Evolutionary conservation across 2,797 vertebrate species (phyloP).

Genomic region (Neopelma chrysocephalum): DNA sequence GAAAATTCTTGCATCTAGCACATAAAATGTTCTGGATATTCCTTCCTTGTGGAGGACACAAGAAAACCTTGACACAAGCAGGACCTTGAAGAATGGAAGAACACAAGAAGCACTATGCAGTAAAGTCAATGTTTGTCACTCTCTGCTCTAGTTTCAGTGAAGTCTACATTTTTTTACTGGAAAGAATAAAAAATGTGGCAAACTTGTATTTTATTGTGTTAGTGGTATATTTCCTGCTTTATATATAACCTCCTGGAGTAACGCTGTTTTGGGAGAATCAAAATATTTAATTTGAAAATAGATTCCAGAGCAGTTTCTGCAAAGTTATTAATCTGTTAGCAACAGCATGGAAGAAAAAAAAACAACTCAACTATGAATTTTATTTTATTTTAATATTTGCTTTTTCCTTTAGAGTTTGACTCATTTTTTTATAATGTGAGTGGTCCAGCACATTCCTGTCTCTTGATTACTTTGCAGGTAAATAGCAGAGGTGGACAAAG

Average conservation of each 20-base stretch:
- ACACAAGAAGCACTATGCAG: neutral
- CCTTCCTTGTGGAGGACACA: neutral
- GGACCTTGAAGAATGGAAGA: neutral
- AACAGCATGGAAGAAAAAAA: neutral
- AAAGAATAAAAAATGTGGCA: neutral
- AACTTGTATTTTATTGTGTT: neutral
- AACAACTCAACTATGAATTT: neutral
- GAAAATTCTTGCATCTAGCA: neutral
- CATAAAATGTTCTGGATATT: neutral
- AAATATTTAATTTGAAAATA: neutral
- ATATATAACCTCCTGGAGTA: neutral
- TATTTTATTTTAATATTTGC: neutral
- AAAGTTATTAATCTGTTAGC: neutral
- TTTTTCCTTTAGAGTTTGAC: neutral
- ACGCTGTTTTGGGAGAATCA: neutral
- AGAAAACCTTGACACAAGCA: neutral
- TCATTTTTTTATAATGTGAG: neutral
- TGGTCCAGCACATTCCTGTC: accelerated
- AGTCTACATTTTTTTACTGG: neutral
- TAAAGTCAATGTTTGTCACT: neutral
- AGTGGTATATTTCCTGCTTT: neutral
- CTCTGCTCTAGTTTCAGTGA: neutral
- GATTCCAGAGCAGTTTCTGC: neutral
- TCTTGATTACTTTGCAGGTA: neutral
- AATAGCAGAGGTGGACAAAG: neutral